A percentile compares a stretch with the other conserved stretches of the same genome.
Conservation (phyloP, 1,140 invertebrate species). For the Drosophila willistoni region DNA sequence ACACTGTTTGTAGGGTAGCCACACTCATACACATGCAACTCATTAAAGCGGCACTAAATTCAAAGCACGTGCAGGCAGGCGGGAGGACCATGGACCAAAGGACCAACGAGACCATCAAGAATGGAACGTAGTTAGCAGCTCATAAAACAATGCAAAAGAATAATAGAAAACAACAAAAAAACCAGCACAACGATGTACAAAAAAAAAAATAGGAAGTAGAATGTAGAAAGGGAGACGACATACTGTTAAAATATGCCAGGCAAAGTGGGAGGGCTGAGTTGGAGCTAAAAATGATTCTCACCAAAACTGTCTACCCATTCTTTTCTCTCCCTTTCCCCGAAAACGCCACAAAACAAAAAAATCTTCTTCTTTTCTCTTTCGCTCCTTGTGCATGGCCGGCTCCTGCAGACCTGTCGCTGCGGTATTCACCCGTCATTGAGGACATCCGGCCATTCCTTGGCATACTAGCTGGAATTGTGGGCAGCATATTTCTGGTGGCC, state of each 20-base stretch:
- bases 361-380: background rate
- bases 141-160: slow-evolving; percentile 69
- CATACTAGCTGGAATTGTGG: slow-evolving; percentile 89
- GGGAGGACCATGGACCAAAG: slow-evolving; percentile 17
- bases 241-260: background rate
- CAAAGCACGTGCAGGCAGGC: slow-evolving; percentile 64
- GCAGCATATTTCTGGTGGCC: slow-evolving; percentile 88
- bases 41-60: slow-evolving; percentile 74
- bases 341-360: background rate
- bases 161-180: slow-evolving; percentile 3
- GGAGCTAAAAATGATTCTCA: slow-evolving; percentile 30
- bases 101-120: slow-evolving; percentile 39
- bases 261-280: background rate
- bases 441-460: slow-evolving; percentile 89
- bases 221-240: background rate
- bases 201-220: background rate
- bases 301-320: slow-evolving; percentile 17
- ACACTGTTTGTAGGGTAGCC: slow-evolving; percentile 5
- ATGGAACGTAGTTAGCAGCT: slow-evolving; percentile 75
- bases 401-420: slow-evolving; percentile 69
- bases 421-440: slow-evolving; percentile 84
- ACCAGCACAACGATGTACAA: background rate
- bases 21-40: slow-evolving; percentile 66
- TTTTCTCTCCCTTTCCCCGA: slow-evolving; percentile 1
- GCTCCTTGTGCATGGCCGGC: background rate